Base-by-base conservation (phyloP, 30 jellyfish, hydroid and myxozoan genomes). In the Euphysa ruthae region DNA sequence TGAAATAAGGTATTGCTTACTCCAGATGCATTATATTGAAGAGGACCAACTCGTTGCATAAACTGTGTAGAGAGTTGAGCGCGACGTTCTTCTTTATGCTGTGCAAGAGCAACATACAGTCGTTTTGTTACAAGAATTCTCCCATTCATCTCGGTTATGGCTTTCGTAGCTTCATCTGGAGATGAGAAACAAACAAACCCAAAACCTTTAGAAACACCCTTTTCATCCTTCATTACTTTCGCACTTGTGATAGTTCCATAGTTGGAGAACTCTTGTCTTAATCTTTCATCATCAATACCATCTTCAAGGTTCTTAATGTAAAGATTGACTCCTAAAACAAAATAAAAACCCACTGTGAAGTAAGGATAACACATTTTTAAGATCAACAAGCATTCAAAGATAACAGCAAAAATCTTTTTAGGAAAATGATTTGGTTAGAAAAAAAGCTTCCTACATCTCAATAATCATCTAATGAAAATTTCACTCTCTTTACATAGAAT, bases 141-240 rank as follows among this genome's bases (percentile, higher is more conserved):
- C 4, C 95, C 95, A 63, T 90, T 82, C 94, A 79, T 90, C 24
- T 82, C 95, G 15, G 95, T 82, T 20, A 90, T 93, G 30, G 98
- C 98, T 52, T 90, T 90, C 0, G 95, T 82, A 14, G 98, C 98
- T 71, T 90, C 98, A 58, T 90, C 98, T 21, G 98, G 98, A 10
- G 95, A 90, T 6, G 95, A 82, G 46, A 90, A 90, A 78, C 97
- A 87, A 16, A 87, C 97, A 74, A 87, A 87, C 15, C 97, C 97
- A 87, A 87, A 87, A 1, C 97, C 95, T 58, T 74, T 82, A 4
- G 98, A 81, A 35, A 54, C 58, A 19, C 65, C 82, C 63, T 79
- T 79, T 24, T 90, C 98, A 68, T 90, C 98, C 24, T 79, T 60
- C 98, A 90, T 90, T 26, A 90, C 94, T 56, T 90, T 82, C 21